phyloP scores from a whole-genome alignment of 2,113 vertebrate genomes.

The Syngnathus typhle region DNA sequence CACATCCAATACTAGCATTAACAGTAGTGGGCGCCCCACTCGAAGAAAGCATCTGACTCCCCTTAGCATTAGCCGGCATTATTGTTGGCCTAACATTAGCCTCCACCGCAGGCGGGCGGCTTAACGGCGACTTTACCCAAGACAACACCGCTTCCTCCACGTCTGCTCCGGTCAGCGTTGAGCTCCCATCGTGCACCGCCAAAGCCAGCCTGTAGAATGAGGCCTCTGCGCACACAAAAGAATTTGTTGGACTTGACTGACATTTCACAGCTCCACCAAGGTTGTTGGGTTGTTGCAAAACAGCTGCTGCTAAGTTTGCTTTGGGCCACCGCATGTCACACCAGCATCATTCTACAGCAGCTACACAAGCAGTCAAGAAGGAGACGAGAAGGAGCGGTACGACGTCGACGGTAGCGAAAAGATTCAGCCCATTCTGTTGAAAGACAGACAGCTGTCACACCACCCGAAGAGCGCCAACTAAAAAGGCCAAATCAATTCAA shows the following conservation, averaged over 20 bases:
- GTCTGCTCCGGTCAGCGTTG: conserved; percentile 30
- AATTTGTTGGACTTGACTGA: not conserved
- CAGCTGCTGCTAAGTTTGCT: conserved; percentile 63
- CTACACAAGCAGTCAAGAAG: conserved; percentile 20
- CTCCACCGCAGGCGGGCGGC: not conserved
- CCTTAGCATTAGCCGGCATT: not conserved
- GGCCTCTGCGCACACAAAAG: conserved; percentile 72
- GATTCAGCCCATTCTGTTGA: conserved; percentile 10
- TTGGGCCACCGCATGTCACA: conserved; percentile 55
- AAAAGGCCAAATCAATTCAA: not conserved
- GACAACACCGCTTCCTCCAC: conserved; percentile 68
- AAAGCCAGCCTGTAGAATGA: conserved; percentile 80
- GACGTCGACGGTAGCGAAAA: not conserved
- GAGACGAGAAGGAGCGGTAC: not conserved
- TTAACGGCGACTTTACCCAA: conserved; percentile 73
- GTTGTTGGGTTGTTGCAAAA: not conserved
- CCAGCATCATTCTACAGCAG: conserved; percentile 45
- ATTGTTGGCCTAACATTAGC: not conserved
- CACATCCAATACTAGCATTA: not conserved
- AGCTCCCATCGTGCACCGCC: conserved; percentile 56
- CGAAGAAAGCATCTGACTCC: not conserved
- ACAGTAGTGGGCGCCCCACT: not conserved
- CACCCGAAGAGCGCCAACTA: not conserved
- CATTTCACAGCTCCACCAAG: conserved; percentile 30
- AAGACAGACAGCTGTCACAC: conserved; percentile 14